Base-by-base conservation (phyloP, 2,113 vertebrate species). In the Sinocyclocheilus anshuiensis region DNA sequence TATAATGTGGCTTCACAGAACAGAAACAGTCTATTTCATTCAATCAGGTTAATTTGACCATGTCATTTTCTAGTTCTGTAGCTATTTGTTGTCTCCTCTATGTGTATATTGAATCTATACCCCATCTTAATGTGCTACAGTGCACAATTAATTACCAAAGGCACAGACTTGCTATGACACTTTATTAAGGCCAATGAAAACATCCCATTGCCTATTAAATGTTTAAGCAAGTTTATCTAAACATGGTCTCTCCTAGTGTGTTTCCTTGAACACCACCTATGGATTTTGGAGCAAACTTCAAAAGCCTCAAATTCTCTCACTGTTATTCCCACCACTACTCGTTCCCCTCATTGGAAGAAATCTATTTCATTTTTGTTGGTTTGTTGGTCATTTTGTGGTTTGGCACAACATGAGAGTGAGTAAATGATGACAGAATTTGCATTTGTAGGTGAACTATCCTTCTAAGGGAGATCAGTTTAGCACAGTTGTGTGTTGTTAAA, bases 121-220 rank as follows among this genome's bases (percentile, higher is more conserved):
- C 22, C n/a, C 22, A 11, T 9, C 42, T 81, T 48, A 81, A 67
- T 48, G 11, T 48, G 45, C 45, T 48, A 12, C 61, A 77, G 57
- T 36, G 79, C 22, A 75, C 55, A 63, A 55, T 86, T 84, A 71
- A 85, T 87, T 81, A 72, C 75, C 36, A 67, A 75, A 86, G 50
- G 45, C 61, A 65, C 9, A 63, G 80, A 42, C 26, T n/a, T 42
- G 55, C 8, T 63, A 69, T 72, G 29, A 53, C 39, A 86, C 59
- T 72, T 85, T 36, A 77, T 85, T 29, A 77, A 53, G 45, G 11
- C 63, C 84, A 81, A 74, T 50, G 71, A 88, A 88, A 55, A 50
- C 29, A 83, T 74, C 57, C 74, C 29, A 69, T 74, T 75, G 57
- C 26, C 29, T 59, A 50, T 86, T 75, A 81, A 86, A 61, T 74